These are phyloP conservation scores for Balaeniceps rex DNA, from an alignment of 2,113 vertebrate species.

Conservation along the genomic window DNA sequence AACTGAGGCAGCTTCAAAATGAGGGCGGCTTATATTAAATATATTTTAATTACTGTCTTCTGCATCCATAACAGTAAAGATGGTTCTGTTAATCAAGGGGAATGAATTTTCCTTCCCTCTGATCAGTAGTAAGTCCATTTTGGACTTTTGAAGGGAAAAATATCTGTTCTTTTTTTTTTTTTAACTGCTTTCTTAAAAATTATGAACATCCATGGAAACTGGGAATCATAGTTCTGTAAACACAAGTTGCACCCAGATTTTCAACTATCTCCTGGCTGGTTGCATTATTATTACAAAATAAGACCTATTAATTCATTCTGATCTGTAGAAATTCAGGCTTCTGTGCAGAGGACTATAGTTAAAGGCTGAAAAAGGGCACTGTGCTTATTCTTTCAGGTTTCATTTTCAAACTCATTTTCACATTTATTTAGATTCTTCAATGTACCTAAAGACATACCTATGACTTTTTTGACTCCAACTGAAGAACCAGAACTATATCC, in stretches of 20 bases:
- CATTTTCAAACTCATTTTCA: not conserved
- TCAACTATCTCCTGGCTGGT: not conserved
- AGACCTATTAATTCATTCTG: not conserved
- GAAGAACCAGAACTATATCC: not conserved
- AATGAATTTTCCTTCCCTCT: not conserved
- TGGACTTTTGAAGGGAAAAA: not conserved
- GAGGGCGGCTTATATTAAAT: conserved; percentile 27
- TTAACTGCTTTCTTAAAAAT: not conserved
- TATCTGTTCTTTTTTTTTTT: not conserved
- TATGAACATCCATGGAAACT: not conserved
- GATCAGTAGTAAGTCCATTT: not conserved
- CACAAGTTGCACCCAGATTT: not conserved
- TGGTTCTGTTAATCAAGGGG: not conserved
- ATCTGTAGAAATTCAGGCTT: not conserved
- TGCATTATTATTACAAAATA: not conserved
- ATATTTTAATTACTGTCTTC: conserved; percentile 35
- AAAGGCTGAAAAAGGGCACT: not conserved
- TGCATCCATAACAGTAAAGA: not conserved
- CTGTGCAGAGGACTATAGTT: not conserved
- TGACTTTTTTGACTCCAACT: not conserved
- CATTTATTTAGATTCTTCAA: not conserved
- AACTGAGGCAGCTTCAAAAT: conserved; percentile 12
- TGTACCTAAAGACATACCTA: not conserved
- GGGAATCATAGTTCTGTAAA: not conserved
- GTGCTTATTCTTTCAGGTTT: not conserved